Percentiles rank a stretch among this genome's conserved stretches.
Evolutionary conservation across 2,888 invertebrate species (phyloP).

Genomic region (Drosophila kambysellisi): DNA sequence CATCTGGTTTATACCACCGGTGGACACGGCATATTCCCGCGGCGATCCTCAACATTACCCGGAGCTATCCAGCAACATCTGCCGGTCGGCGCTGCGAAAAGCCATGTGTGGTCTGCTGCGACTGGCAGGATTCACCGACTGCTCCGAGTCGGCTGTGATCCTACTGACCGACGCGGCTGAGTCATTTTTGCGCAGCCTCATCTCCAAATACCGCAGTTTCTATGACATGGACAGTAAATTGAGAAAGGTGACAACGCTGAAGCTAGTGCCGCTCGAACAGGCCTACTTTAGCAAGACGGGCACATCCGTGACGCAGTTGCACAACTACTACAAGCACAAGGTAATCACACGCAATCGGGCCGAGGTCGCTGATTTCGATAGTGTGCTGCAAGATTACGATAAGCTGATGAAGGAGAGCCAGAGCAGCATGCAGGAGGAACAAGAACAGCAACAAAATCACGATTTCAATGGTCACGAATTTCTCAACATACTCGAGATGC

Average conservation of each 20-base stretch:
- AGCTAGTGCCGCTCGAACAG: conserved; percentile 75
- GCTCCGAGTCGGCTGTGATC: conserved; percentile 80
- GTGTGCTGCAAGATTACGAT: conserved; percentile 83
- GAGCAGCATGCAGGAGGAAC: conserved; percentile 82
- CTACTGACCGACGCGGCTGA: conserved; percentile 83
- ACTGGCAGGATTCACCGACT: conserved; percentile 83
- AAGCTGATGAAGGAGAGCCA: conserved; percentile 85
- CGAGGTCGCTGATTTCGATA: conserved; percentile 83
- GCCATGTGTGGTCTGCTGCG: conserved; percentile 83
- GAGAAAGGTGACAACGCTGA: conserved; percentile 65
- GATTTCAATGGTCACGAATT: conserved; percentile 83
- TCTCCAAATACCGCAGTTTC: conserved; percentile 63
- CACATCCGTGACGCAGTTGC: conserved; percentile 81
- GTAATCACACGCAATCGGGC: conserved; percentile 81
- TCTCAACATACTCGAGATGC: conserved; percentile 82
- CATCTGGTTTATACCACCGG: conserved; percentile 84
- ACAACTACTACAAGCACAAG: conserved; percentile 84
- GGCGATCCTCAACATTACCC: conserved; percentile 78
- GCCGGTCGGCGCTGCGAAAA: conserved; percentile 80
- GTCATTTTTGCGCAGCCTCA: conserved; percentile 81
- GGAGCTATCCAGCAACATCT: conserved; percentile 71
- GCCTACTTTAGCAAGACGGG: conserved; percentile 82
- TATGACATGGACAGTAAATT: conserved; percentile 60
- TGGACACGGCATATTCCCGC: conserved; percentile 79
- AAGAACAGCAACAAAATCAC: conserved; percentile 44